Evolutionary conservation across 2,113 vertebrate genomes (phyloP), one percentile per base, ranked within the genome.

Genomic region (Thalassarche chlororhynchos): DNA sequence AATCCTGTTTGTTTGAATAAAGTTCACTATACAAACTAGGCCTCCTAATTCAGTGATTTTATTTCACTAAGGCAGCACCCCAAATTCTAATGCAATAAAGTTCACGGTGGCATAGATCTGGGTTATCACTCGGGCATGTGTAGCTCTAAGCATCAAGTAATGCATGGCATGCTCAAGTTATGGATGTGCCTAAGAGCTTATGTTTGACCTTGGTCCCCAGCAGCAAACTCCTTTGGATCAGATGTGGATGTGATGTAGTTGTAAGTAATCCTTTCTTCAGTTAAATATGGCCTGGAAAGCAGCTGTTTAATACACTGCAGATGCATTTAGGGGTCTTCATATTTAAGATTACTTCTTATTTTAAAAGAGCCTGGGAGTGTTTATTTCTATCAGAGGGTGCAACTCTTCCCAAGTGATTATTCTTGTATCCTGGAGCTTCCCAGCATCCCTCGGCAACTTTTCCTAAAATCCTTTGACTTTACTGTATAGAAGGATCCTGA

Each of bases 71-170:
- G 20, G 7, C 52, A 77, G n/a, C 11, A 69, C 17, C 19, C 8
- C 42, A 71, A 34, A 49, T 17, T 93, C 60, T 89, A 69, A 69
- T 65, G 84, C 0, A 4, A 2, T 38, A 20, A 46, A 76, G 23
- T 34, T 83, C 42, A 83, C 2, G 11, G 83, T 68, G 62, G 29
- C 29, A 57, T 20, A 83, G 40, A 66, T 10, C 12, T 23, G 57
- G 26, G 18, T 32, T 49, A 29, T 69, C 38, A 28, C 62, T 70
- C 2, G 3, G 46, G 23, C 44, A 31, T 0, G 0, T 8, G 29
- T 17, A 69, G 64, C 62, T 36, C 38, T 49, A 60, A 52, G 26
- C n/a, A 77, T 13, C 31, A 52, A 38, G 12, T 20, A 91, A 40
- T 5, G 12, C 24, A 3, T 1, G 2, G 32, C 29, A 26, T 15